Evolutionary conservation across 2,113 vertebrate species (phyloP).

Genomic region (Nycticorax nycticorax): DNA sequence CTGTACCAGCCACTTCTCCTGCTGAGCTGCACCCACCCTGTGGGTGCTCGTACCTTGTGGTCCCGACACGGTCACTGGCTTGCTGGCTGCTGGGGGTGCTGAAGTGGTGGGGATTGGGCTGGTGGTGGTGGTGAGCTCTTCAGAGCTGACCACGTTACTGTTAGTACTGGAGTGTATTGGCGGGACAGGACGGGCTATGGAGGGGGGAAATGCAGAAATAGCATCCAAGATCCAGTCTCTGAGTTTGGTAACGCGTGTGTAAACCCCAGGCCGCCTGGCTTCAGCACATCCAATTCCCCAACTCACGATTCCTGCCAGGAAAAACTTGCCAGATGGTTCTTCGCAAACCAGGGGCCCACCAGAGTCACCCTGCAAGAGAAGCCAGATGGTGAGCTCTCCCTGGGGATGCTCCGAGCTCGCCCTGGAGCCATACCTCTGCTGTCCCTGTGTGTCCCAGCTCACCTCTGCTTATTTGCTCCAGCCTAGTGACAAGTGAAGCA

Average conservation of each 20-base stretch:
- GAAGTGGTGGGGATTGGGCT: background rate
- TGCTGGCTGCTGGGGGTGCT: background rate
- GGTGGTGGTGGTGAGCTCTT: background rate
- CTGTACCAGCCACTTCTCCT: background rate
- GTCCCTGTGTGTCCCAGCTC: background rate
- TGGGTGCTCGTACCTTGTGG: slow-evolving; percentile 58
- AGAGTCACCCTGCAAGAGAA: slow-evolving; percentile 87
- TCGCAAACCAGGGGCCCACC: slow-evolving; percentile 94
- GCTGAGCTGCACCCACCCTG: too few species aligned
- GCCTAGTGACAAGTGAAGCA: background rate
- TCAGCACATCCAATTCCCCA: slow-evolving; percentile 94
- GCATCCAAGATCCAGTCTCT: slow-evolving; percentile 85
- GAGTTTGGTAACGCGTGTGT: slow-evolving; percentile 86
- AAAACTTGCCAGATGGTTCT: slow-evolving; percentile 87
- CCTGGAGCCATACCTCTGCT: background rate
- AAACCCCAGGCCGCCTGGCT: slow-evolving; percentile 88
- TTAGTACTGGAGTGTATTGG: background rate
- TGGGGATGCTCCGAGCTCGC: accelerated
- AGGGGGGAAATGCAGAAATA: background rate
- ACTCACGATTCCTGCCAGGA: slow-evolving; percentile 92
- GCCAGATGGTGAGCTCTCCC: background rate
- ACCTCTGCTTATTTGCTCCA: background rate
- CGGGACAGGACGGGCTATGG: background rate
- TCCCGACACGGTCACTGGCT: background rate
- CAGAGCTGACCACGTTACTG: background rate